Evolutionary conservation across 2,113 vertebrate species (phyloP), one percentile per base, ranked within the genome.

Genomic region (Alosa alosa): DNA sequence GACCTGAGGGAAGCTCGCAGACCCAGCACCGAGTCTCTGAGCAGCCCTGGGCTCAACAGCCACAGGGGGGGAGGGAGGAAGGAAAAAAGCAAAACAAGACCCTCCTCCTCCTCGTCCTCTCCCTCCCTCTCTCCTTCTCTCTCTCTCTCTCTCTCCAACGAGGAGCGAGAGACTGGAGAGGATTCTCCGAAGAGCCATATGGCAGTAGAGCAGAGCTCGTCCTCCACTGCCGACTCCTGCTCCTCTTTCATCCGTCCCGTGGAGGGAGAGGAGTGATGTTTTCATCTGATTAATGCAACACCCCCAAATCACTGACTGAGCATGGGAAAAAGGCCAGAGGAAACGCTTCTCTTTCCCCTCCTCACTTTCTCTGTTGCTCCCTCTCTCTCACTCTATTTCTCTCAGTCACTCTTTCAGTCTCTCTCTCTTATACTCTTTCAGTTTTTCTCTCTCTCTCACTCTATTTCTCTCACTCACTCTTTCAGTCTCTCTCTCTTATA

Each of bases 1-100:
- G 95, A 95, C 94, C 95, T 94, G 88, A 86, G 91, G 91, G 91
- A 91, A 92, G 91, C 92, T 94, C 94, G 93, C 93, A 93, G 93
- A 94, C 93, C 93, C 93, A 45, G 52, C 72, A 84, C 31, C 31
- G 15, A 13, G 10, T 36, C 7, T 22, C 20, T 0, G 22, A 84
- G 57, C 20, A 72, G 60, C 44, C 72, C 36, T 4, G 72, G 72
- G 36, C 72, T 15, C 72, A 39, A 78, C 72, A 39, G 11, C 72
- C 72, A 72, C 64, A 36, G 64, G 60, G 22, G 60, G 60, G 18
- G 7, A 20, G 6, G n/a, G 36, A 94, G 87, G 92, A 86, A 91
- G 91, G 90, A 90, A 92, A 88, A 89, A 93, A 83, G 55, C 92
- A 94, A 85, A 90, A 39, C 72, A 78, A 39, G 72, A 78, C 31